Conservation (phyloP, 2,797 vertebrate genomes). For the Megaceryle alcyon region DNA sequence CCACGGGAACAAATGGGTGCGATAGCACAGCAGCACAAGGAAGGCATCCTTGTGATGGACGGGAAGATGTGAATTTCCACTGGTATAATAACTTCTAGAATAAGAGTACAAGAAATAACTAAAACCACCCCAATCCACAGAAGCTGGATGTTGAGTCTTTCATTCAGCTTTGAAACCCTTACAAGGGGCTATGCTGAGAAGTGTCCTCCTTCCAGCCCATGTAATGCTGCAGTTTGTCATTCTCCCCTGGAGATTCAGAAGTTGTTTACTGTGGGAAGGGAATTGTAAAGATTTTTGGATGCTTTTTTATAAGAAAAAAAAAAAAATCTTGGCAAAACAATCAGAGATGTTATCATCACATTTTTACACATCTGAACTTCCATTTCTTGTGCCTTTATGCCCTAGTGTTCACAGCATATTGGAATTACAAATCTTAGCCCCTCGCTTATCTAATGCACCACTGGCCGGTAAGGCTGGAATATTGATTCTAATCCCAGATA, state of each 20-base stretch:
- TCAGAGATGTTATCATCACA: neutral
- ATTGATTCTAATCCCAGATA: neutral
- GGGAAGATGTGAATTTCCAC: neutral
- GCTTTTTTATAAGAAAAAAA: neutral
- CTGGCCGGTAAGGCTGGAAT: neutral
- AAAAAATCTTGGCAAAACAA: neutral
- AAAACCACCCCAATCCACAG: neutral
- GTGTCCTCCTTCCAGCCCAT: neutral
- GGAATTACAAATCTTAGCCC: neutral
- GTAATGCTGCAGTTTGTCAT: accelerated
- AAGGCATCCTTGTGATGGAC: neutral
- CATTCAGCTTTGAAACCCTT: neutral
- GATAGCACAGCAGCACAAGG: neutral
- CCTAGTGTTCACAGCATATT: neutral
- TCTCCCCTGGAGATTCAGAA: neutral
- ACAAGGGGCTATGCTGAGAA: neutral
- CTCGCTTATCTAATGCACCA: neutral
- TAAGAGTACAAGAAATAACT: neutral
- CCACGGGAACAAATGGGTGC: neutral
- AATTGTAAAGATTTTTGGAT: neutral
- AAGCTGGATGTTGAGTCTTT: neutral
- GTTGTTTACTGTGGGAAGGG: neutral
- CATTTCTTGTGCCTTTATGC: neutral
- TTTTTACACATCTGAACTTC: neutral
- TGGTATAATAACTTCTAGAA: neutral